phyloP scores from a whole-genome alignment of 2,888 invertebrate genomes.

The Zelleria hepariella region DNA sequence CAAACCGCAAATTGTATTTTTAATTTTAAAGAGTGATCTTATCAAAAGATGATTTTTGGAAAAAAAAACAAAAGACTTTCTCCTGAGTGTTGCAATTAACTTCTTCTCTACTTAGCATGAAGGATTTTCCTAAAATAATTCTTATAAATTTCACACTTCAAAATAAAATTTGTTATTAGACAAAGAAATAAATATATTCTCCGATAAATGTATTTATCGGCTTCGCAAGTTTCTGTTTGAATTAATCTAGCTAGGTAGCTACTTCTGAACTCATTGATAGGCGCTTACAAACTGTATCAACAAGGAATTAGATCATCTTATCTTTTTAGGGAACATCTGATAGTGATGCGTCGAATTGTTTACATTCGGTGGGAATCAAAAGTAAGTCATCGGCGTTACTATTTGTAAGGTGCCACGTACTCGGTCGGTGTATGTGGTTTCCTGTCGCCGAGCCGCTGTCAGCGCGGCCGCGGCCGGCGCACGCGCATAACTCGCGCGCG shows the following conservation, averaged over 20 bases:
- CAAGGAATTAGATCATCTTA: conserved; percentile 5
- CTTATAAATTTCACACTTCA: too few relatives aligned
- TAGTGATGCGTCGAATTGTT: conserved; percentile 35
- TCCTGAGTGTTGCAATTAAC: too few relatives aligned
- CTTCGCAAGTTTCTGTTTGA: background rate
- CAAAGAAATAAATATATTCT: too few relatives aligned
- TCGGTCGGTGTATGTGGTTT: conserved; percentile 31
- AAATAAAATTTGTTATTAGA: too few relatives aligned
- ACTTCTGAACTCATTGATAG: background rate
- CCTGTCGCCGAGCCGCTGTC: conserved; percentile 34
- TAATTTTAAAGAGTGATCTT: too few relatives aligned
- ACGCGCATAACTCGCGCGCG: conserved; percentile 2
- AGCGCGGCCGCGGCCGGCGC: conserved; percentile 12
- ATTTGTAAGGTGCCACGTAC: conserved; percentile 53
- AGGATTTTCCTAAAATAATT: too few relatives aligned
- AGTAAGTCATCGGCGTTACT: conserved; percentile 49
- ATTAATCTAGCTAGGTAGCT: background rate
- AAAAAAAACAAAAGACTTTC: too few relatives aligned
- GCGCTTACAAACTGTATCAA: background rate
- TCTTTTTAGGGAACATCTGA: conserved; percentile 9
- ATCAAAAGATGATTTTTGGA: too few relatives aligned
- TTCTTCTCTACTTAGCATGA: too few relatives aligned
- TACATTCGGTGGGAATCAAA: conserved; percentile 40
- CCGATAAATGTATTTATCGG: too few relatives aligned
- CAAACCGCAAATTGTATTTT: background rate